phyloP scores from a whole-genome alignment of 2,797 vertebrate genomes.

The Enteromius treurensis region DNA sequence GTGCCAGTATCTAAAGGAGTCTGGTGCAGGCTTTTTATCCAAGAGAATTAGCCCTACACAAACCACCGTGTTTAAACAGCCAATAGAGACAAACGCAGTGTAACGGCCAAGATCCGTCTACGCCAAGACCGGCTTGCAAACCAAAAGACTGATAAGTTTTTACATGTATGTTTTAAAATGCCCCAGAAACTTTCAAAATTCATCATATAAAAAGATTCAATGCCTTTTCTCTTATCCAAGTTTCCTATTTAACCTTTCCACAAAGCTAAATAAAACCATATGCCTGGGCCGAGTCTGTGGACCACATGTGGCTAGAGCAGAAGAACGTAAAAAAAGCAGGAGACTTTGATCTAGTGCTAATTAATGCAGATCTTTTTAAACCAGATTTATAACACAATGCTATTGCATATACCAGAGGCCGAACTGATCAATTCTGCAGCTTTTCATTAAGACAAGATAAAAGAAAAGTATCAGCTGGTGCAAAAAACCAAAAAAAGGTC shows the following conservation, averaged over 20 bases:
- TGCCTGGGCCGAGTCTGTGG: conserved; percentile 67
- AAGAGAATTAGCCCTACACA: conserved; percentile 61
- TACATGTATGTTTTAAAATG: conserved; percentile 62
- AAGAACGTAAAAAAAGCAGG: conserved; percentile 39
- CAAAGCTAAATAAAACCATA: conserved; percentile 79
- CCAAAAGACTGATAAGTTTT: conserved; percentile 55
- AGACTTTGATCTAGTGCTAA: conserved; percentile 68
- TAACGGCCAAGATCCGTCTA: conserved; percentile 47
- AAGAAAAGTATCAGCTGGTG: background rate
- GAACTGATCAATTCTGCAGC: conserved; percentile 32
- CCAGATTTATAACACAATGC: conserved; percentile 52
- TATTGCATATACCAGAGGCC: conserved; percentile 48
- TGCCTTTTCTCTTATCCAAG: conserved; percentile 73
- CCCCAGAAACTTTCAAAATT: conserved; percentile 57
- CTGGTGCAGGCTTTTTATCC: conserved; percentile 51
- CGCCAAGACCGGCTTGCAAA: conserved; percentile 54
- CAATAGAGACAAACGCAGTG: conserved; percentile 51
- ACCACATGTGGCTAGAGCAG: conserved; percentile 68
- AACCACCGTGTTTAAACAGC: conserved; percentile 57
- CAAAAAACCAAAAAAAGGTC: background rate
- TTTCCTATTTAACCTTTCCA: conserved; percentile 76
- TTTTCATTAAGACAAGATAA: conserved; percentile 31
- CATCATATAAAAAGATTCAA: conserved; percentile 65
- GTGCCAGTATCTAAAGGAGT: conserved; percentile 57
- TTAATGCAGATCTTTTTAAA: conserved; percentile 66